Percentiles rank a stretch among this genome's conserved stretches.
Conservation (phyloP, 1,140 invertebrate genomes). For the Paraescarpia echinospica region DNA sequence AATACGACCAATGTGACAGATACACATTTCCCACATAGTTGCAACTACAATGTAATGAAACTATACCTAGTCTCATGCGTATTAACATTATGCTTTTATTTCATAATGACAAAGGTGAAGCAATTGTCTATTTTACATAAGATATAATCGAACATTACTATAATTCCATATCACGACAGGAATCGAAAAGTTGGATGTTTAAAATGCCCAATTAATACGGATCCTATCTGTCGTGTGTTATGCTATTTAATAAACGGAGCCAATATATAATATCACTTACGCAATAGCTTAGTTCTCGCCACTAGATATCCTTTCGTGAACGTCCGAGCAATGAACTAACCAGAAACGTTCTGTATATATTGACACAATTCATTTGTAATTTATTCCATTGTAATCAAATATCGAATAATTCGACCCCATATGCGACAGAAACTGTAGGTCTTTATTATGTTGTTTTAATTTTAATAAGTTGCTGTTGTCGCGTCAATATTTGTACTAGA, state of each 20-base stretch:
- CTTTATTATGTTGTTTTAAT: too few relatives aligned
- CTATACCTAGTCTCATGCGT: too few relatives aligned
- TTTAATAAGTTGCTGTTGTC: too few relatives aligned
- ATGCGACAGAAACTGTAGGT: not conserved
- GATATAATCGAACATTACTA: not conserved
- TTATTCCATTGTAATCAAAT: not conserved
- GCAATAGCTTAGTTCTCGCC: not conserved
- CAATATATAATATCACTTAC: not conserved
- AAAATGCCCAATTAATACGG: not conserved
- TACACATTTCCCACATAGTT: too few relatives aligned
- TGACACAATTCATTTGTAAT: not conserved
- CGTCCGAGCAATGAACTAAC: not conserved
- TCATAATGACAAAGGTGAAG: too few relatives aligned
- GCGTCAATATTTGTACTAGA: constrained; percentile 44
- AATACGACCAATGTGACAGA: too few relatives aligned
- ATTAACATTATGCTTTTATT: too few relatives aligned
- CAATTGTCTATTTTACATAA: not conserved
- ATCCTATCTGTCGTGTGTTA: not conserved
- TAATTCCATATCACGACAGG: too few relatives aligned
- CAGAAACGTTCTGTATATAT: not conserved
- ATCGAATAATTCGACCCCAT: not conserved
- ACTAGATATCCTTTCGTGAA: not conserved
- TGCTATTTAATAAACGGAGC: not conserved
- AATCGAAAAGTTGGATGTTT: not conserved
- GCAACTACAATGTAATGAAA: too few relatives aligned